Base-by-base conservation (phyloP, 2,888 invertebrate species). In the Amphipoea oculea region DNA sequence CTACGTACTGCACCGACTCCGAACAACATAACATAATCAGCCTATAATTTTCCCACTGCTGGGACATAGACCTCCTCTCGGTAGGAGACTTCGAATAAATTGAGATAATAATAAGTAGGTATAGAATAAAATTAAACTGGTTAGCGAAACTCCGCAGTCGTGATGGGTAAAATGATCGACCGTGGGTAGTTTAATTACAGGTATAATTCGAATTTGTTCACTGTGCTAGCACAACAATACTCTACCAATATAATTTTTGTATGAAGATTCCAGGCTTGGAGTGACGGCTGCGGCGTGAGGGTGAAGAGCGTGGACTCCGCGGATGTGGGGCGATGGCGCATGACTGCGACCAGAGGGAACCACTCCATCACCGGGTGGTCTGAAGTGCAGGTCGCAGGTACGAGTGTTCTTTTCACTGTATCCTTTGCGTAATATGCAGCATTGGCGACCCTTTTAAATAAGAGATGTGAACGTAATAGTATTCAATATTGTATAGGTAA, bases 251-350 rank as follows among this genome's bases (percentile, higher is more conserved):
- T 40, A 29, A 40, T 23, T 51, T 79, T 83, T 77, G 20, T 81
- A 67, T 75, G 45, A 85, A 96, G 96, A 79, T 96, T 90, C 84
- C 91, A 92, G 85, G 89, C 87, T 36, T 96, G 96, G 95, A 89
- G 93, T 36, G 94, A 94, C 14, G 92, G 91, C 7, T 97, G 97
- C 79, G 96, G 97, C 11, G 73, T 97, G 7, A 91, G 95, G 81
- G 92, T 97, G 0, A 94, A 90, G 51, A 93, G 94, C 70, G 91
- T 97, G 2, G 86, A 78, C 9, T 81, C 79, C 2, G 65, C 87
- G 0, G 97, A 97, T 75, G 89, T 90, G 72, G 97, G 97, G 0
- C 91, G 96, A 63, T 97, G 97, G 97, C 92, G 96, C 29, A 85
- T 97, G 11, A 94, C 94, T 0, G 93, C 96, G 0, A 79, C 82